Evolutionary conservation across 2,113 vertebrate genomes (phyloP).

Genomic region (Paradoxurus hermaphroditus): DNA sequence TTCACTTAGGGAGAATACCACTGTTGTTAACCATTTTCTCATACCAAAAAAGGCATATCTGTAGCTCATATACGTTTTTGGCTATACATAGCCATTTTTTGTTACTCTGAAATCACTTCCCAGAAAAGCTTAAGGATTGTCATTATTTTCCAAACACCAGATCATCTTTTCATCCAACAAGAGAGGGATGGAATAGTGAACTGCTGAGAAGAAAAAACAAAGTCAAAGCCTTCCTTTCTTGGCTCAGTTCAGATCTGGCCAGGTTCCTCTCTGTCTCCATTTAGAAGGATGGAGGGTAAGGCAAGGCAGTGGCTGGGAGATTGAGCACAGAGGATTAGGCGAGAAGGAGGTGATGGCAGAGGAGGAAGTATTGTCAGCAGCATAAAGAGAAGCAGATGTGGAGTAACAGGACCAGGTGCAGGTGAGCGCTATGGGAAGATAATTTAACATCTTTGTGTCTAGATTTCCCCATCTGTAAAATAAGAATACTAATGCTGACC

Average conservation of each 20-base stretch:
- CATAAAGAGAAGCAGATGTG: not conserved
- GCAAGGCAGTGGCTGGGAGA: not conserved
- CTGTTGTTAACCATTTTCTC: not conserved
- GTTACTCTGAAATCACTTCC: not conserved
- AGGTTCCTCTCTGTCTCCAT: not conserved
- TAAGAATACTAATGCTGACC: not conserved
- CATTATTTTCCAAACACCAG: not conserved
- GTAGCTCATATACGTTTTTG: fast-evolving
- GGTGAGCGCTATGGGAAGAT: not conserved
- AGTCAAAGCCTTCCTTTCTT: not conserved
- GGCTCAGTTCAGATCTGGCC: not conserved
- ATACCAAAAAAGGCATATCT: not conserved
- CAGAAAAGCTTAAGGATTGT: not conserved
- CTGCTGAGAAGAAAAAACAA: not conserved
- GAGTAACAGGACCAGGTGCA: not conserved
- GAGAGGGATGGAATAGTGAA: not conserved
- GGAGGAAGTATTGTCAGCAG: no score
- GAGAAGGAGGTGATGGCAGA: not conserved
- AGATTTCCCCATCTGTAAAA: not conserved
- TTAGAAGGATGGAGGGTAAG: not conserved
- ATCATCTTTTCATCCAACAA: not conserved
- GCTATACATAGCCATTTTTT: not conserved
- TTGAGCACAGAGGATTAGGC: not conserved
- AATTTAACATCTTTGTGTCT: not conserved
- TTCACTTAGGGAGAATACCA: not conserved